Conservation (phyloP, 2,797 vertebrate species). For the Sebastes oblongus region DNA sequence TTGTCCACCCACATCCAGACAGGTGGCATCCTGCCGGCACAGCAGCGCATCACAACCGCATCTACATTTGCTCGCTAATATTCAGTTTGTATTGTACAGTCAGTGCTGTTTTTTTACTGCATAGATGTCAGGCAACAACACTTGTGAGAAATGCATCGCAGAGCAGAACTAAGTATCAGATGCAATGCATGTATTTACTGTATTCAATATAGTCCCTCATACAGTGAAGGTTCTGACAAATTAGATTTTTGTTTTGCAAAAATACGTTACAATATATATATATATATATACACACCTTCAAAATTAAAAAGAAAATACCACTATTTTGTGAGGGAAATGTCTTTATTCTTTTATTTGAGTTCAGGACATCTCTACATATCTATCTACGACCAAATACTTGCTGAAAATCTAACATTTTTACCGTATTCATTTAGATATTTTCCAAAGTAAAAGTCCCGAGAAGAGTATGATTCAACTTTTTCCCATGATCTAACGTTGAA, state of each 20-base stretch:
- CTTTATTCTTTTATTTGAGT: too few species aligned
- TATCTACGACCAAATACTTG: too few species aligned
- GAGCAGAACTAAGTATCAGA: background rate
- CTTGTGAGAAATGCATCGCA: background rate
- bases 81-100: background rate
- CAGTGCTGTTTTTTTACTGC: background rate
- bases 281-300: too few species aligned
- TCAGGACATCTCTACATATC: too few species aligned
- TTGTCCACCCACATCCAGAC: conserved; percentile 7
- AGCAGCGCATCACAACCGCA: background rate
- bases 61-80: background rate
- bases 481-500: too few species aligned
- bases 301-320: too few species aligned
- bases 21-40: conserved; percentile 10
- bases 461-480: too few species aligned
- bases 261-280: too few species aligned
- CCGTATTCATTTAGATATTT: background rate
- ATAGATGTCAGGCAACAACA: background rate
- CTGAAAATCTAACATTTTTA: too few species aligned
- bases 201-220: background rate
- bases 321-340: too few species aligned
- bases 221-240: background rate
- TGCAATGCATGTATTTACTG: background rate
- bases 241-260: too few species aligned
- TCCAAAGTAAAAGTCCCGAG: too few species aligned